Evolutionary conservation across 2,113 vertebrate genomes (phyloP).

Genomic region (Notothenia rossii): DNA sequence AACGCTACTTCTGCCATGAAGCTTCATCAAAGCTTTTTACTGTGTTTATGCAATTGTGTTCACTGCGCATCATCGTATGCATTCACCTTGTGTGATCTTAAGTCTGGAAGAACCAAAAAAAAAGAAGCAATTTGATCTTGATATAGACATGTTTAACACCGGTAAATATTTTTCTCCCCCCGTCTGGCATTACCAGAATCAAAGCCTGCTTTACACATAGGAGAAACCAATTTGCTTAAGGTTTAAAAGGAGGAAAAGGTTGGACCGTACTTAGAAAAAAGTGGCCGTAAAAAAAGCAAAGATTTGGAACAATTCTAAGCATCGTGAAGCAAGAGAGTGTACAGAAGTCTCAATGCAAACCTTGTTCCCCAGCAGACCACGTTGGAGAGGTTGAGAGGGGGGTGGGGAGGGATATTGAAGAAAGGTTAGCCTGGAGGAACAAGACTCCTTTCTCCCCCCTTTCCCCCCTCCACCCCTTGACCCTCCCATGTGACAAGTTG

Average conservation of each 20-base stretch:
- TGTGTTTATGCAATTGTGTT: conserved; percentile 27
- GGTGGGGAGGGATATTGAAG: conserved; percentile 80
- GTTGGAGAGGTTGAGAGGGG: conserved; percentile 75
- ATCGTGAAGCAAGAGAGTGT: conserved; percentile 73
- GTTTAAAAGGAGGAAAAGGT: conserved; percentile 67
- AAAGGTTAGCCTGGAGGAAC: conserved; percentile 84
- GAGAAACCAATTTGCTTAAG: conserved; percentile 64
- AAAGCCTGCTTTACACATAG: conserved; percentile 68
- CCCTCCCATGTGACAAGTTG: conserved; percentile 83
- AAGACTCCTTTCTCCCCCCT: conserved; percentile 82
- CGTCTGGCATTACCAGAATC: conserved; percentile 68
- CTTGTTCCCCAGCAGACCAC: conserved; percentile 80
- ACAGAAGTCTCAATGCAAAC: conserved; percentile 81
- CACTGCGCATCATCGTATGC: conserved; percentile 28
- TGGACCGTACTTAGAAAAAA: conserved; percentile 52
- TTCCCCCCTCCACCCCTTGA: conserved; percentile 68
- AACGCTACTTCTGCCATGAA: conserved; percentile 47
- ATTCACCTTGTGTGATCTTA: conserved; percentile 52
- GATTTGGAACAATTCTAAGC: conserved; percentile 81
- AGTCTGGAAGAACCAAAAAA: conserved; percentile 32
- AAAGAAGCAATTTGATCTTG: conserved; percentile 63
- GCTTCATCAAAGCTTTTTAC: conserved; percentile 59
- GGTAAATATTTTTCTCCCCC: conserved; percentile 74
- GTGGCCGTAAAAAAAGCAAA: conserved; percentile 26
- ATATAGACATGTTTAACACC: conserved; percentile 70